phyloP scores from a whole-genome alignment of 2,888 invertebrate genomes.

The Pammene aurita region DNA sequence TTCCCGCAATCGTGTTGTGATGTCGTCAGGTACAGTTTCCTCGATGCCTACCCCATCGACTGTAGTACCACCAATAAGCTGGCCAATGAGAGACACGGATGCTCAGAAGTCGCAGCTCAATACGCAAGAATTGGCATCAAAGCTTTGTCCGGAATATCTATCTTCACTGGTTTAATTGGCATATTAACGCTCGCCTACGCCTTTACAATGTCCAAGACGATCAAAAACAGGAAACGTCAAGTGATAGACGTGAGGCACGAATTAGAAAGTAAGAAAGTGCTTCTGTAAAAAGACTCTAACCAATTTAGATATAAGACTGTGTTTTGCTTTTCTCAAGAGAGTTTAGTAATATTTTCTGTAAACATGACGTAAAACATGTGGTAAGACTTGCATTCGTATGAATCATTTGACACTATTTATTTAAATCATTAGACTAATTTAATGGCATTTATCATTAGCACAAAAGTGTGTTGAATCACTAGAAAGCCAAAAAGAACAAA shows the following conservation, averaged over 20 bases:
- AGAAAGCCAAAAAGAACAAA: slow-evolving; percentile 11
- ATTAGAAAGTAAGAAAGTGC: slow-evolving; percentile 72
- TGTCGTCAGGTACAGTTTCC: slow-evolving; percentile 68
- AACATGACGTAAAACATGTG: slow-evolving; percentile 34
- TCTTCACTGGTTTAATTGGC: slow-evolving; percentile 65
- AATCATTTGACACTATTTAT: slow-evolving; percentile 37
- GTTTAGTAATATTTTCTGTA: slow-evolving; percentile 32
- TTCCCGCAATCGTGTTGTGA: slow-evolving; percentile 77
- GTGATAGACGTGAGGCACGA: slow-evolving; percentile 59
- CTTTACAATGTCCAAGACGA: slow-evolving; percentile 55
- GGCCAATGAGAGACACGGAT: slow-evolving; percentile 75
- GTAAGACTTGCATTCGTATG: slow-evolving; percentile 30
- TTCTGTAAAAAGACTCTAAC: slow-evolving; percentile 52
- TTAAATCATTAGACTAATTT: slow-evolving; percentile 35
- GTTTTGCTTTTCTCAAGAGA: slow-evolving; percentile 22
- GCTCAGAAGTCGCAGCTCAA: slow-evolving; percentile 66
- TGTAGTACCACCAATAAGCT: slow-evolving; percentile 73
- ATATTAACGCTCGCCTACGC: slow-evolving; percentile 60
- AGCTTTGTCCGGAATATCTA: slow-evolving; percentile 60
- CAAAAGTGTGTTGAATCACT: slow-evolving; percentile 1
- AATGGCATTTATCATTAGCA: slow-evolving; percentile 36
- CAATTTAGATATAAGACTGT: slow-evolving; percentile 12
- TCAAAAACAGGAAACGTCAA: slow-evolving; percentile 57
- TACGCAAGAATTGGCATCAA: slow-evolving; percentile 68
- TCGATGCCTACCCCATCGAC: slow-evolving; percentile 64